A percentile compares a stretch with the other conserved stretches of the same genome.
Evolutionary conservation across 2,888 invertebrate species (phyloP).

Genomic region (Flabesymbios commensalis): DNA sequence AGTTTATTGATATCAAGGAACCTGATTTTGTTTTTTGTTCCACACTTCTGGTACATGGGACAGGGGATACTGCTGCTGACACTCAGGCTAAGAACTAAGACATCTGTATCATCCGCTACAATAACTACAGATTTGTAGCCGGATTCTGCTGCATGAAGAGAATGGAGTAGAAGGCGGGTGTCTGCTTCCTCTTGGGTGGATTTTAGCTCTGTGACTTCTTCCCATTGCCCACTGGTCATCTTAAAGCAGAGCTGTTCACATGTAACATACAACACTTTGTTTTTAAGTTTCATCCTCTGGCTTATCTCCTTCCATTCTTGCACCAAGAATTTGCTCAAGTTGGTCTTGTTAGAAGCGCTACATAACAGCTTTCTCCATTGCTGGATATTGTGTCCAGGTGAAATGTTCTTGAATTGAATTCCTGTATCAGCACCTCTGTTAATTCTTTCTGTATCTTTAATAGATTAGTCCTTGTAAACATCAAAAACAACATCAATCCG

Average conservation of each 20-base stretch:
- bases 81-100: background rate
- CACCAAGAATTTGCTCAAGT: background rate
- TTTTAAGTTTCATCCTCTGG: background rate
- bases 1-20: background rate
- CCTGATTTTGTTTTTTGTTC: background rate
- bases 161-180: constrained; percentile 8
- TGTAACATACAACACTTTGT: background rate
- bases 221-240: background rate
- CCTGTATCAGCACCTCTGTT: background rate
- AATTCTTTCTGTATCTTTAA: constrained; percentile 23
- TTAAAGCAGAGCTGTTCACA: background rate
- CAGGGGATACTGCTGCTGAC: background rate
- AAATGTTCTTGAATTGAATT: constrained; percentile 1
- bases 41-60: background rate
- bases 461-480: constrained; percentile 24
- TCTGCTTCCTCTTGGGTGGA: constrained; percentile 2
- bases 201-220: background rate
- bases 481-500: constrained; percentile 32
- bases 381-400: constrained; percentile 1
- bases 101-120: background rate
- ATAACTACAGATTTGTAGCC: background rate
- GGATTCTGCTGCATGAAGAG: background rate
- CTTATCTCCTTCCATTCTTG: background rate
- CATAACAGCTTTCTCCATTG: constrained; percentile 7
- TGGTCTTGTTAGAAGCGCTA: background rate